These are phyloP conservation scores for Sturnus vulgaris DNA, from an alignment of 2,113 vertebrate species.

Conservation along the genomic window DNA sequence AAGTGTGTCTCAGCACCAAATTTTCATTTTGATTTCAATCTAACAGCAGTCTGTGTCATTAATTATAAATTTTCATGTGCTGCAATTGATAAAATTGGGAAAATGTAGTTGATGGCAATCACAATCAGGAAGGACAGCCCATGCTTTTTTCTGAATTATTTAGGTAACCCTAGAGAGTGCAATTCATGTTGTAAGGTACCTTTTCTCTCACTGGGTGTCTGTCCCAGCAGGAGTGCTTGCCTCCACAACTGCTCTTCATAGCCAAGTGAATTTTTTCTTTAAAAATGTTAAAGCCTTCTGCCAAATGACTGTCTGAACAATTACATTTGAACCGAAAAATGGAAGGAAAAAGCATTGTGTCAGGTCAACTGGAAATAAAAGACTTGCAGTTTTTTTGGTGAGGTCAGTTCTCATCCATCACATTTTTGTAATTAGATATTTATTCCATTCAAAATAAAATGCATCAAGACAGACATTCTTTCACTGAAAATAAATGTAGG, in stretches of 20 bases:
- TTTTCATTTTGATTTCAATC: neutral
- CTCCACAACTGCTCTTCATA: neutral
- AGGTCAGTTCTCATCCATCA: neutral
- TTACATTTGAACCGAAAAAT: neutral
- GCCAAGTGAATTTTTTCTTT: neutral
- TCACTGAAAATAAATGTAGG: neutral
- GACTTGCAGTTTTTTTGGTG: neutral
- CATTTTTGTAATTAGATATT: neutral
- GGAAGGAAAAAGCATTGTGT: neutral
- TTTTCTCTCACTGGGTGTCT: neutral
- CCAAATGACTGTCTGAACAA: neutral
- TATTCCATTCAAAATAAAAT: conserved; percentile 2
- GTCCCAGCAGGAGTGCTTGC: neutral
- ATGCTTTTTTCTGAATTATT: neutral
- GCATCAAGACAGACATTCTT: neutral
- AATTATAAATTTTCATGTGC: neutral
- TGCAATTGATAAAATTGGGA: neutral
- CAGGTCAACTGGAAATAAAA: neutral
- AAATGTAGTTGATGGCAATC: neutral
- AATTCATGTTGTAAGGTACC: neutral
- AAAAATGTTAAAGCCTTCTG: neutral
- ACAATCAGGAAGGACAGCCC: neutral
- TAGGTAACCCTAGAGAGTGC: neutral
- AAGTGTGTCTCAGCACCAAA: neutral
- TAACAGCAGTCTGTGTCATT: neutral